These are phyloP conservation scores for Gila orcuttii DNA, from an alignment of 2,113 vertebrate species.

Conservation along the genomic window DNA sequence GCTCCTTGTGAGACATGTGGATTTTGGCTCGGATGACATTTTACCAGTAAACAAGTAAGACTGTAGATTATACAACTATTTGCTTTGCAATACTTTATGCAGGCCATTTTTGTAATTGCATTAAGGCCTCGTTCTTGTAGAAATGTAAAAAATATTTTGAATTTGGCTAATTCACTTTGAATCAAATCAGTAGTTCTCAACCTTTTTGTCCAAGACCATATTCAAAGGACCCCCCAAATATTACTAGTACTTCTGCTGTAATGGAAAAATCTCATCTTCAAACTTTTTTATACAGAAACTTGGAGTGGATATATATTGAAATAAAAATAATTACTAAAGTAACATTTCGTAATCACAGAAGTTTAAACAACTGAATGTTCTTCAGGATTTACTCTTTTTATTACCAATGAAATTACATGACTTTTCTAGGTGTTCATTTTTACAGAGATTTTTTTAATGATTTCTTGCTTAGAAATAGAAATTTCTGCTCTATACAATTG, in stretches of 20 bases:
- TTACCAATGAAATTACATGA: too few species aligned
- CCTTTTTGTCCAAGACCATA: background rate
- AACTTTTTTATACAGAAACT: too few species aligned
- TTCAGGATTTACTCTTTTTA: too few species aligned
- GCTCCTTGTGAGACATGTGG: conserved; percentile 87
- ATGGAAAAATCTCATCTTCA: too few species aligned
- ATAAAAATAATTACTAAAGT: too few species aligned
- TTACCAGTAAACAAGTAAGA: conserved; percentile 81
- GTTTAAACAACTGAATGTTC: too few species aligned
- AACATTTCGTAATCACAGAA: too few species aligned
- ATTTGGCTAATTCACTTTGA: background rate
- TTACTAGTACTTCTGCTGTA: too few species aligned
- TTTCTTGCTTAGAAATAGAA: background rate
- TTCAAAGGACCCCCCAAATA: too few species aligned
- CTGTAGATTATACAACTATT: background rate
- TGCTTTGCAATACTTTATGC: background rate
- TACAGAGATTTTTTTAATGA: background rate
- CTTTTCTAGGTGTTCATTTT: background rate
- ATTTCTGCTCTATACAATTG: background rate
- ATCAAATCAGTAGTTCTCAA: background rate
- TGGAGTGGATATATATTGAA: too few species aligned
- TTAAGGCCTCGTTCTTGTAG: background rate
- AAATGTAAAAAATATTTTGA: background rate
- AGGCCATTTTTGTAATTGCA: too few species aligned
- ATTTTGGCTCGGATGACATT: conserved; percentile 86